Base-by-base conservation (phyloP, 2,797 vertebrate genomes). In the Natrix natrix region DNA sequence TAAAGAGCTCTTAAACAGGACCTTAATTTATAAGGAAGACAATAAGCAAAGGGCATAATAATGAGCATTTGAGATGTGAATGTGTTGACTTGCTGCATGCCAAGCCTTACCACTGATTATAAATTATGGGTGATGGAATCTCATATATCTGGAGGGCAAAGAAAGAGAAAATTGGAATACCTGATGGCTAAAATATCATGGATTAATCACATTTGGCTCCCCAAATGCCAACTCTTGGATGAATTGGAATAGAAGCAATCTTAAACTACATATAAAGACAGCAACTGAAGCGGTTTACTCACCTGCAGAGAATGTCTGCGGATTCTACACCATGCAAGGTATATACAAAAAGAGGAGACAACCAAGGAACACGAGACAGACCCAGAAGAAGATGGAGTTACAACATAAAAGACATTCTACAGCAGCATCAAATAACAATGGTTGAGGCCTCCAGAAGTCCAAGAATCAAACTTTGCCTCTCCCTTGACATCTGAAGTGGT, bases 101-200 rank as follows among this genome's bases (percentile, higher is more conserved):
- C 74, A 56, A 52, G 52, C 28, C 57, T 86, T 63, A 48, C 43
- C 20, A 24, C 43, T 48, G 74, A 48, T 83, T 48, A 48, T 83
- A 48, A 48, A 83, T 83, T 83, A 24, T 48, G 37, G 10, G 20
- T 4, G 20, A 0, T 83, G 74, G 24, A 83, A 83, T 83, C 74
- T 83, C 74, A 83, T 12, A 24, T 48, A 83, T 48, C 20, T 83
- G 74, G 74, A 55, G 57, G 52, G 48, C 32, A 61, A 54, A 66
- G 11, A 63, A 93, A 54, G 54, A 0, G 0, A 66, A 87, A 43
- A 89, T 32, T 0, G 48, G 0, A 90, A 92, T n/a, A 1, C 0
- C 61, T 94, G 90, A 86, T 28, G 4, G 0, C n/a, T 55, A 92
- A 78, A 93, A 10, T 74, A 37, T 8, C 2, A 7, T 63, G 78